A percentile compares a stretch with the other conserved stretches of the same genome.
phyloP scores from a whole-genome alignment of 1,140 invertebrate species.

The Lepidurus couesii region DNA sequence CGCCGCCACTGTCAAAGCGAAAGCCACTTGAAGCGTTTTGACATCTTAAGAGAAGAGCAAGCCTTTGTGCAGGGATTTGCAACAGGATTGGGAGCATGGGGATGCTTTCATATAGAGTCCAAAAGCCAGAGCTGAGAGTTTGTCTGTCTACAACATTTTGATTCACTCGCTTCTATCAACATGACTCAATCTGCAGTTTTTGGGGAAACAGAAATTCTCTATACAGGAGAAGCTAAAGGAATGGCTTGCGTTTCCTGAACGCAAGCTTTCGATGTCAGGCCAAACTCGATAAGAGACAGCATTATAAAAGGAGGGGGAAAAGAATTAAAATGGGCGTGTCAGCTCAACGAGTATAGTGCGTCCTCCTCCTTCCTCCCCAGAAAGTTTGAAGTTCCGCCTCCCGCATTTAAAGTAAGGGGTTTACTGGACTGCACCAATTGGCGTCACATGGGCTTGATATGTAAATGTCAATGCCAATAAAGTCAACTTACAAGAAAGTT shows the following conservation, averaged over 20 bases:
- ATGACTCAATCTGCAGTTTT: neutral
- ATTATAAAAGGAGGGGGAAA: neutral
- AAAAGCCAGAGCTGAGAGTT: neutral
- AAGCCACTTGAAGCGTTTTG: conserved; percentile 19
- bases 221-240: neutral
- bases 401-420: neutral
- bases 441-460: conserved; percentile 2
- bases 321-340: neutral
- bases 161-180: neutral
- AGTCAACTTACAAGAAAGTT: neutral
- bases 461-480: neutral
- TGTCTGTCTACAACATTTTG: neutral
- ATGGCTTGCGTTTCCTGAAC: neutral
- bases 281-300: neutral
- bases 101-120: conserved; percentile 19
- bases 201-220: neutral
- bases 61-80: neutral
- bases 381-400: neutral
- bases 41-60: neutral
- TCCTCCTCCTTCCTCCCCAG: neutral
- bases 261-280: neutral
- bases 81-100: neutral
- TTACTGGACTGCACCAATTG: neutral
- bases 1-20: conserved; percentile 6
- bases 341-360: neutral